Base-by-base conservation (phyloP, 2,888 invertebrate genomes). In the Byasa hedistus region DNA sequence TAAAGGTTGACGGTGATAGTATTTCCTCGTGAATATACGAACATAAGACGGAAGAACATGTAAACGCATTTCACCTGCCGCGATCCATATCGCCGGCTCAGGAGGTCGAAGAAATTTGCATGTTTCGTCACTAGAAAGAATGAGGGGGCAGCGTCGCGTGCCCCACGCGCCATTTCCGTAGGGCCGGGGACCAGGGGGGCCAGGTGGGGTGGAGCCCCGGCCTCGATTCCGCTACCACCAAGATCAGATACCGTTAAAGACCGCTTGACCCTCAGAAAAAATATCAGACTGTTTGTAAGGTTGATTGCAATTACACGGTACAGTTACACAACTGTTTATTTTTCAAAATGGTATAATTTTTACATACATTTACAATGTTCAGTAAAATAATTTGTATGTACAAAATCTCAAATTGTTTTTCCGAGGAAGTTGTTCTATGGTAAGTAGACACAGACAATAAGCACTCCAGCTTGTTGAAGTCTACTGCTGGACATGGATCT, bases 141-240 rank as follows among this genome's bases (percentile, higher is more conserved):
- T 76, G 70, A 75, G 48, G 64, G 68, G 65, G 65, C 67, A 64
- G 66, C 72, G 74, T 88, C 87, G 88, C 87, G 89, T 88, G 89
- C 81, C 80, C 76, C 72, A 78, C 84, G 74, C 79, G 82, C 82
- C 76, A 83, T 86, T 87, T 88, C 87, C 88, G 87, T 85, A 74
- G 74, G 73, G 72, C 71, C 74, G 64, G 52, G 65, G 68, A 10
- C 8, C 7, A 39, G 19, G 48, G 17, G 48, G 15, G 17, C 17
- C n/a, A 48, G 17, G 48, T 15, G 27, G 70, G 72, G 62, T 69
- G 71, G 65, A 70, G 68, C 78, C 79, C 76, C 84, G 89, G 86
- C 89, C 88, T 86, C 89, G 82, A 86, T 81, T 73, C 80, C 66
- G 69, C 72, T 69, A 65, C 72, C 70, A 67, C 72, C 69, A 83